Evolutionary conservation across 2,113 vertebrate species (phyloP), one percentile per base, ranked within the genome.

Genomic region (Petrocephalus microphthalmus): DNA sequence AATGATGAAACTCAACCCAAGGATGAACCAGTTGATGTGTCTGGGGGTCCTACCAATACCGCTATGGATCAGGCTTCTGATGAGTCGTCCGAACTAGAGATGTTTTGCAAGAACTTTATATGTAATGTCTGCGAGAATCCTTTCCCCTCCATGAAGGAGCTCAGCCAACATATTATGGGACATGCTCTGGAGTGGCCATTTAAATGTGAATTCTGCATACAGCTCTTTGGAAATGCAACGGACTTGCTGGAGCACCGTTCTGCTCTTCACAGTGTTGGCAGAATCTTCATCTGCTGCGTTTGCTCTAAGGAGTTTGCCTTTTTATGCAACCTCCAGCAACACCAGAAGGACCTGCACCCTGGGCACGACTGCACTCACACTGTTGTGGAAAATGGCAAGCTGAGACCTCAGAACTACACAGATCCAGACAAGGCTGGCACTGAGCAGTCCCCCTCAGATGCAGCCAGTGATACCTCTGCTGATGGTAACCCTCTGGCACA

Each of bases 221-320:
- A 99, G 94, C 95, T 99, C 78, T 99, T 99, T 89, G 94, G 95
- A 84, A 96, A 96, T 2, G 96, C 96, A 47, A 93, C 94, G 0
- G 94, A 95, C 51, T 93, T 99, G 90, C 96, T 97, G 0, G 95
- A 97, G 89, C 98, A 99, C 92, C 96, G 98, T 52, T 97, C 97
- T 22, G 89, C 97, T 87, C 96, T 99, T 49, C 98, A 99, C 0
- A 98, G 98, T 33, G 97, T 99, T 52, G 98, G 97, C 60, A 97
- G 96, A 91, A 98, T 99, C 91, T 99, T 97, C 84, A 95, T 98
- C 60, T 99, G 98, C 93, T 98, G 98, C 0, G 90, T 96, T 60
- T 99, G 98, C 94, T 97, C 97, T 92, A 99, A 99, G 91, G 98
- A 99, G 91, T 99, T 99, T 94, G 98, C 98, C 42, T 99, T 98